These are phyloP conservation scores for Daboia siamensis DNA, from an alignment of 2,113 vertebrate genomes.

Conservation along the genomic window DNA sequence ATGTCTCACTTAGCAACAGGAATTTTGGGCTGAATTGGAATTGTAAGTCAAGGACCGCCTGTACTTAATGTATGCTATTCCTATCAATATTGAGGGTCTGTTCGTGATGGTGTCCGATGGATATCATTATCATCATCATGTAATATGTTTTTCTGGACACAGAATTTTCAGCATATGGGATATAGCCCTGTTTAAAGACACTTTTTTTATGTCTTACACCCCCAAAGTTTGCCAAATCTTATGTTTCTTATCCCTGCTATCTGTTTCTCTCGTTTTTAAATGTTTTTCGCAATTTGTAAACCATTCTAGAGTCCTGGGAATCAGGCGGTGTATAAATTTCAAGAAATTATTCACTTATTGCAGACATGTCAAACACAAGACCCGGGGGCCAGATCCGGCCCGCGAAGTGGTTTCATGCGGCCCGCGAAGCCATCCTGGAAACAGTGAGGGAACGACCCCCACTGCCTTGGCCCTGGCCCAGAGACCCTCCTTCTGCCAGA, in stretches of 20 bases:
- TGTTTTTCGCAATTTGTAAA: background rate
- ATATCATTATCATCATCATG: too few species aligned
- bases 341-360: background rate
- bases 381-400: too few species aligned
- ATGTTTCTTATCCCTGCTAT: background rate
- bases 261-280: background rate
- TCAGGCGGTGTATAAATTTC: background rate
- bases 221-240: conserved; percentile 27
- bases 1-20: too few species aligned
- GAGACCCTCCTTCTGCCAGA: too few species aligned
- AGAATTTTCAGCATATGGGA: background rate
- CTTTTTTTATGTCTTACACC: conserved; percentile 39
- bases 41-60: too few species aligned
- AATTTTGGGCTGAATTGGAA: too few species aligned
- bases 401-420: too few species aligned
- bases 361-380: too few species aligned
- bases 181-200: background rate
- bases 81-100: conserved; percentile 14
- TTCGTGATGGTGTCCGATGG: background rate
- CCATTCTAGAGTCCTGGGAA: background rate
- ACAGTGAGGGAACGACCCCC: too few species aligned
- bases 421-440: too few species aligned
- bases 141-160: background rate
- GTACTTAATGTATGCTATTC: background rate
- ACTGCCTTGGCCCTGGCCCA: too few species aligned